Conservation (phyloP, 2,113 vertebrate species). For the Triplophysa tibetana region DNA sequence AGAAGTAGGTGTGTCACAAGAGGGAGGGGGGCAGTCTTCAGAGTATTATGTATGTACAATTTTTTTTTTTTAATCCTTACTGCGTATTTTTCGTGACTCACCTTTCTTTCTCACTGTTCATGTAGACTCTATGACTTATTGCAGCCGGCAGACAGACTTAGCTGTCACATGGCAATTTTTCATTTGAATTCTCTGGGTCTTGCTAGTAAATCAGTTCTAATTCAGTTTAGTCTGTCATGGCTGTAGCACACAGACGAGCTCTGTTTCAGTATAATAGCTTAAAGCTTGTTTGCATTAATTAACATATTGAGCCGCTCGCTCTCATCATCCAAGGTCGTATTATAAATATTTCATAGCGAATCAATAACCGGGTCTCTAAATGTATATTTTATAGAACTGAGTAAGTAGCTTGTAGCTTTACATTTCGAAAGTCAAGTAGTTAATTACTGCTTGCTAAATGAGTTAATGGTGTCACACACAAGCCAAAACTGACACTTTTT, state of each 20-base stretch:
- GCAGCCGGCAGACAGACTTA: neutral
- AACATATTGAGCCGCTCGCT: neutral
- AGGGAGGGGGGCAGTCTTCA: neutral
- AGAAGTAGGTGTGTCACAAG: neutral
- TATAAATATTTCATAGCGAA: neutral
- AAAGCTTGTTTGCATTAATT: neutral
- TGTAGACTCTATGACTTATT: neutral
- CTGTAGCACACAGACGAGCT: conserved; percentile 10
- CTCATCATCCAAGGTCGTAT: neutral
- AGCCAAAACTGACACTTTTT: neutral
- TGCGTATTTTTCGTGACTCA: conserved; percentile 1
- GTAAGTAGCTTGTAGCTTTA: neutral
- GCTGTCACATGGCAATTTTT: conserved; percentile 15
- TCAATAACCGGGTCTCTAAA: neutral
- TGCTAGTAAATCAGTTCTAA: neutral
- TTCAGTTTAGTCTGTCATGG: neutral
- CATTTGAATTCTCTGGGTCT: neutral
- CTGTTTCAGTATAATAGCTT: neutral
- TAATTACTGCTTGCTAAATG: neutral
- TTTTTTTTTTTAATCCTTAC: neutral
- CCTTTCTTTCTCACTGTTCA: neutral
- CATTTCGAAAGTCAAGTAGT: neutral
- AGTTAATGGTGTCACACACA: neutral
- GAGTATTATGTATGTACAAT: neutral
- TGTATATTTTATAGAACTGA: neutral